A percentile compares a stretch with the other conserved stretches of the same genome.
Conservation (phyloP, 2,113 vertebrate species). For the Lucifuga dentata region DNA sequence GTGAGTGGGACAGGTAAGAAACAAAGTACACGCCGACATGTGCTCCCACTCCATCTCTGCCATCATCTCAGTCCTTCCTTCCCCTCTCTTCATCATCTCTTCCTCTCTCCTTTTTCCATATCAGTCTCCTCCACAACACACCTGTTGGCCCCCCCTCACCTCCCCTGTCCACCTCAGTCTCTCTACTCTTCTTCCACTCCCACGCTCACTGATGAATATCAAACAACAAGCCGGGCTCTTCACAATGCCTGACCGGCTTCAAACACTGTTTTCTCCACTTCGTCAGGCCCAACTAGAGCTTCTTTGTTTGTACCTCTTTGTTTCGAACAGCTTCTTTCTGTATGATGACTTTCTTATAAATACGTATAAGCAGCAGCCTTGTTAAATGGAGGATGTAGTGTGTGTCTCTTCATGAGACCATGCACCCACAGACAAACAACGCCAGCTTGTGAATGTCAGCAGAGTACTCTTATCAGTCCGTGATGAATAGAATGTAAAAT, state of each 20-base stretch:
- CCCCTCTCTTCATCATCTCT: slow-evolving; percentile 5
- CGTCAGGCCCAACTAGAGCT: slow-evolving; percentile 46
- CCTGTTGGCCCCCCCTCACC: slow-evolving; percentile 76
- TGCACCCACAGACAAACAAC: slow-evolving; percentile 68
- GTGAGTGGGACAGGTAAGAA: slow-evolving; percentile 93
- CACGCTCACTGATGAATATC: slow-evolving; percentile 83
- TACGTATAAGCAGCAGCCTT: slow-evolving; percentile 67
- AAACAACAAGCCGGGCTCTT: slow-evolving; percentile 63
- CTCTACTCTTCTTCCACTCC: slow-evolving; percentile 78
- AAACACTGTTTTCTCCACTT: slow-evolving; percentile 65
- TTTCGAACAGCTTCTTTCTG: slow-evolving; percentile 58
- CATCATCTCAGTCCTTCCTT: background rate
- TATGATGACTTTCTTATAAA: slow-evolving; percentile 66
- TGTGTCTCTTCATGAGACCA: slow-evolving; percentile 59
- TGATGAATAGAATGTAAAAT: slow-evolving; percentile 79
- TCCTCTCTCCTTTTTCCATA: background rate
- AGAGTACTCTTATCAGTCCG: slow-evolving; percentile 72
- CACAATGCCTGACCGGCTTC: slow-evolving; percentile 63
- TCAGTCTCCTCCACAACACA: slow-evolving; percentile 60
- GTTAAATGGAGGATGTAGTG: slow-evolving; percentile 47
- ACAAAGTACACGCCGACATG: slow-evolving; percentile 31
- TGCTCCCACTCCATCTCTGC: background rate
- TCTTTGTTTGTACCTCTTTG: slow-evolving; percentile 55
- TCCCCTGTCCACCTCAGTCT: slow-evolving; percentile 43
- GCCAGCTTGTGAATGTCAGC: slow-evolving; percentile 72